A percentile compares a stretch with the other conserved stretches of the same genome.
Conservation (phyloP, 2,113 vertebrate species). For the Carassius gibelio region DNA sequence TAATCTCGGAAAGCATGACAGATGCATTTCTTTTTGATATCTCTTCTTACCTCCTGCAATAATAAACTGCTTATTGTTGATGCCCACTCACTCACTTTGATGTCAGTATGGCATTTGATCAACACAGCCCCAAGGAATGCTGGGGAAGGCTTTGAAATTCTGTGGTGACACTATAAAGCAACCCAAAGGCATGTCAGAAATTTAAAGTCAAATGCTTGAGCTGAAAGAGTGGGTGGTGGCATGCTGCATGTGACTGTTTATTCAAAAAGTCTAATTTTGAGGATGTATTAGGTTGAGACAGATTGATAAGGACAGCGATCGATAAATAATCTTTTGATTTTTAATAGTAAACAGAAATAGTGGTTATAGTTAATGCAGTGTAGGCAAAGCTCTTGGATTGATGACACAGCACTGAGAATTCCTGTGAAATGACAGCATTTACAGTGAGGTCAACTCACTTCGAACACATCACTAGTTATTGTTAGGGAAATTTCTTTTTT, state of each 20-base stretch:
- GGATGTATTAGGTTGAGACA: not conserved
- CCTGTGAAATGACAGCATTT: not conserved
- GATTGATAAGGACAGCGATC: not conserved
- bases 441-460: not conserved
- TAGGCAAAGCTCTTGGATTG: not conserved
- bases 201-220: not conserved
- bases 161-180: not conserved
- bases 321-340: not conserved
- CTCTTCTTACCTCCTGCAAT: constrained; percentile 43
- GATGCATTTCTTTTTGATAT: constrained; percentile 45
- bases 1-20: constrained; percentile 42
- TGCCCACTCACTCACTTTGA: constrained; percentile 44
- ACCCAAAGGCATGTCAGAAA: not conserved
- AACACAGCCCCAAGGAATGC: constrained; percentile 28
- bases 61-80: constrained; percentile 42
- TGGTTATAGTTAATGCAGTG: not conserved
- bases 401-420: not conserved
- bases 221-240: not conserved
- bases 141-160: not conserved
- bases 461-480: not conserved
- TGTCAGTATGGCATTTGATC: constrained; percentile 5
- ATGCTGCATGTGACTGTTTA: not conserved
- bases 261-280: not conserved
- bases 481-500: not conserved
- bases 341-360: not conserved